phyloP scores from a whole-genome alignment of 2,113 vertebrate genomes.

The Indri indri region DNA sequence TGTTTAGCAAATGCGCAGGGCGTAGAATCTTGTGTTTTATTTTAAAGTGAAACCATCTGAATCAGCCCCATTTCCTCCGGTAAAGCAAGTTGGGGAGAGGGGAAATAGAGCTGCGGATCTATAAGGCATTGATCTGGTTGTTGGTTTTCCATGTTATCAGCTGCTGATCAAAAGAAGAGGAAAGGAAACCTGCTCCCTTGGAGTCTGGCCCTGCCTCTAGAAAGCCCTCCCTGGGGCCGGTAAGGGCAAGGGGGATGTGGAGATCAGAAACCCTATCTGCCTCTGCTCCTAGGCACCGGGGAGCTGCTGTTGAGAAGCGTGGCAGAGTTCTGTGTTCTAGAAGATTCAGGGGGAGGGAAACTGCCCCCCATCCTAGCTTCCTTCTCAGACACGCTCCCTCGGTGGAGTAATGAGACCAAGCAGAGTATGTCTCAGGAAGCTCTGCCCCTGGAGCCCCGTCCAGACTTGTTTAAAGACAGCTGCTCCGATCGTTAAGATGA shows the following conservation, averaged over 20 bases:
- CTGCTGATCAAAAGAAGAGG: neutral
- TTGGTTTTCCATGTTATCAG: neutral
- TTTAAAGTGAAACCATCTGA: slow-evolving; percentile 54
- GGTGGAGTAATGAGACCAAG: slow-evolving; percentile 80
- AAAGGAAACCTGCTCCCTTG: neutral
- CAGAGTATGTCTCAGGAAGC: slow-evolving; percentile 50
- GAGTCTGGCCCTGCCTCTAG: neutral
- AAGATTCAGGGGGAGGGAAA: neutral
- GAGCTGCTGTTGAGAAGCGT: neutral
- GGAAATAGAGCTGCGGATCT: neutral
- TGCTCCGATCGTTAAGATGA: slow-evolving; percentile 74
- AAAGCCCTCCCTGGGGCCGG: neutral
- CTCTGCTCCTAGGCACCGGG: neutral
- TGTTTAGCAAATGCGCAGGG: neutral
- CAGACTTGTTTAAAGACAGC: slow-evolving; percentile 67
- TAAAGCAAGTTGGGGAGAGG: slow-evolving; percentile 33
- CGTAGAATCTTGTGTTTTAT: neutral
- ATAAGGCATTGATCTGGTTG: neutral
- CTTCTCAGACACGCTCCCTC: slow-evolving; percentile 75
- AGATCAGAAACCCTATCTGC: neutral
- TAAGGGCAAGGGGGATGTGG: neutral
- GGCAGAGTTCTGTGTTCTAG: slow-evolving; percentile 4
- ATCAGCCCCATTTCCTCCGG: neutral
- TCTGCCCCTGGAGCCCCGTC: neutral
- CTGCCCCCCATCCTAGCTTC: neutral